A percentile compares a stretch with the other conserved stretches of the same genome.
Conservation (phyloP, 1,140 invertebrate genomes). For the Theocolax elegans region DNA sequence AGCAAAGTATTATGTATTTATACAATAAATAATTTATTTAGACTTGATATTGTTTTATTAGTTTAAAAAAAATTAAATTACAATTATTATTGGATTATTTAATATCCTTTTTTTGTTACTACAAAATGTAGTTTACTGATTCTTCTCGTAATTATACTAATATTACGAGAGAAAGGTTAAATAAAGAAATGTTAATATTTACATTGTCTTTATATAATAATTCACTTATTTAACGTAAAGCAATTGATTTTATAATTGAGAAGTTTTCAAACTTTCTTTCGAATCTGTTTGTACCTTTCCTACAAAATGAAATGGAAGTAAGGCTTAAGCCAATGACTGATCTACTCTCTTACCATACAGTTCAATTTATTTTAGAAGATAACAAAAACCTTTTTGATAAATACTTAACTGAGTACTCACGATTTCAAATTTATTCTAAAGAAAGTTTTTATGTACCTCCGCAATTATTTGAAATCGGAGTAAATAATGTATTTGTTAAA, state of each 20-base stretch:
- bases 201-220: slow-evolving; percentile 41
- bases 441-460: not conserved
- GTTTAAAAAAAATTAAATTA: not conserved
- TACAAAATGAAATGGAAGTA: slow-evolving; percentile 35
- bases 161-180: slow-evolving; percentile 16
- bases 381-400: slow-evolving; percentile 32
- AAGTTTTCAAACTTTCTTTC: slow-evolving; percentile 30
- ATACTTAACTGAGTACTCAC: slow-evolving; percentile 31
- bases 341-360: slow-evolving; percentile 22
- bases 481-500: not conserved
- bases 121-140: no score
- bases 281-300: slow-evolving; percentile 35
- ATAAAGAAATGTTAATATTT: slow-evolving; percentile 41
- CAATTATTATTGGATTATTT: not conserved
- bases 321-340: slow-evolving; percentile 20
- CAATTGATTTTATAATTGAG: slow-evolving; percentile 31
- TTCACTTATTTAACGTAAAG: slow-evolving; percentile 42
- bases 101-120: no score
- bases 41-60: not conserved
- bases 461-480: not conserved
- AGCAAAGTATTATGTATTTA: not conserved
- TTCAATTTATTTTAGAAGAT: slow-evolving; percentile 40
- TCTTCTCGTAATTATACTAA: not conserved
- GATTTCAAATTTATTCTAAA: slow-evolving; percentile 31
- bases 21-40: not conserved